phyloP scores from a whole-genome alignment of 2,113 vertebrate genomes.

The Pangasianodon gigas region DNA sequence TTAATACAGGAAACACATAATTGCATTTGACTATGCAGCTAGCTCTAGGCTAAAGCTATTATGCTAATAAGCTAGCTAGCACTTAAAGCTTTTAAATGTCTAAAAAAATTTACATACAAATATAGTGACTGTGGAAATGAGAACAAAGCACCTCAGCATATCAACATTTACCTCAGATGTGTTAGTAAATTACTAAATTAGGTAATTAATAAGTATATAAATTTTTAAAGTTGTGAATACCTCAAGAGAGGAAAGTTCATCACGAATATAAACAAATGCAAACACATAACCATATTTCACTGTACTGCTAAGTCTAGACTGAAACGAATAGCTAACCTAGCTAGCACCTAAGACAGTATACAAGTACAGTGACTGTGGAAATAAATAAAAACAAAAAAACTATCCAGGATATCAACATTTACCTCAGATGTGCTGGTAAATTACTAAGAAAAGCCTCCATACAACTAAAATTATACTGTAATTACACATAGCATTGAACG shows the following conservation, averaged over 20 bases:
- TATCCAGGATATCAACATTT: not conserved
- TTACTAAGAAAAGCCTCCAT: not conserved
- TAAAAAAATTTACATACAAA: not conserved
- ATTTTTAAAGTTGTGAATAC: not conserved
- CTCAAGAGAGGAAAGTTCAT: not conserved
- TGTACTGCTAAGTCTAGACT: not conserved
- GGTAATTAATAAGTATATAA: too few relatives aligned
- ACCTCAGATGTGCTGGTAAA: not conserved
- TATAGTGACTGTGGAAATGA: not conserved
- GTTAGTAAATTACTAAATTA: not conserved
- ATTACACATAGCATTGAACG: not conserved
- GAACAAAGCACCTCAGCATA: not conserved
- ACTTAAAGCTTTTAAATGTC: not conserved
- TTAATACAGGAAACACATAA: too few relatives aligned
- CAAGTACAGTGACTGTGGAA: not conserved
- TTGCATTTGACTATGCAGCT: too few relatives aligned
- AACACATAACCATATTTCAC: not conserved
- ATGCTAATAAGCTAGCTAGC: not conserved
- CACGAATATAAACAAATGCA: too few relatives aligned
- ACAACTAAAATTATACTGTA: not conserved
- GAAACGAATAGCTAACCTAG: not conserved
- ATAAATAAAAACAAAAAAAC: not conserved
- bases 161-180: not conserved
- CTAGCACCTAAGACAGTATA: not conserved
- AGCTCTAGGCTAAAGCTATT: not conserved